These are phyloP conservation scores for Chaenogobius annularis DNA, from an alignment of 2,113 vertebrate genomes.

Conservation along the genomic window DNA sequence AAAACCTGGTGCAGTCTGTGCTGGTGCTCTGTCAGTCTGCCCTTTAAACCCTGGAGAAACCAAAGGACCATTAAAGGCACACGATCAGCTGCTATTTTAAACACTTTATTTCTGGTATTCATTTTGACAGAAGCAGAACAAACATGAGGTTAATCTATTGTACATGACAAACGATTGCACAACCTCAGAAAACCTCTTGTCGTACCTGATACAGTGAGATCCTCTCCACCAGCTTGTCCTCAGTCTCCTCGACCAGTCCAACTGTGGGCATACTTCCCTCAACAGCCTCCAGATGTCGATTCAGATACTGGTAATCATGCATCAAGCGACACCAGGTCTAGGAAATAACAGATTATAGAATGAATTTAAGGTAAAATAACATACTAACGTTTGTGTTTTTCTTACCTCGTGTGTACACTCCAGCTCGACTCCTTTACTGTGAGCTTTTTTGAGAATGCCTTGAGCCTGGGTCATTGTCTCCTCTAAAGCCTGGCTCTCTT, in stretches of 20 bases:
- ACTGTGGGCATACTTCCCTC: conserved; percentile 83
- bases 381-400: neutral
- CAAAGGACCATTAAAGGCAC: neutral
- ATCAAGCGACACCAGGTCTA: conserved; percentile 88
- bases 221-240: conserved; percentile 86
- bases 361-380: neutral
- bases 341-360: conserved; percentile 4
- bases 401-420: conserved; percentile 92
- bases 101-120: too few species aligned
- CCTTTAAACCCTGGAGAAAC: conserved; percentile 82
- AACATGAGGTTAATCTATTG: neutral
- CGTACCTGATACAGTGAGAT: conserved; percentile 89
- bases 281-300: conserved; percentile 83
- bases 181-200: neutral
- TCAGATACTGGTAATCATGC: conserved; percentile 82
- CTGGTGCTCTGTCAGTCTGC: conserved; percentile 84
- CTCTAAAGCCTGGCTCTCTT: conserved; percentile 78
- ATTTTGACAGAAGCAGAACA: too few species aligned
- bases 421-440: conserved; percentile 90
- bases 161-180: neutral
- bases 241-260: conserved; percentile 89
- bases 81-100: neutral
- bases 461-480: conserved; percentile 83
- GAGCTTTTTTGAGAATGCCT: conserved; percentile 84
- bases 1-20: conserved; percentile 89